Conservation (phyloP, 2,888 invertebrate species). For the Dryobotodes eremita region DNA sequence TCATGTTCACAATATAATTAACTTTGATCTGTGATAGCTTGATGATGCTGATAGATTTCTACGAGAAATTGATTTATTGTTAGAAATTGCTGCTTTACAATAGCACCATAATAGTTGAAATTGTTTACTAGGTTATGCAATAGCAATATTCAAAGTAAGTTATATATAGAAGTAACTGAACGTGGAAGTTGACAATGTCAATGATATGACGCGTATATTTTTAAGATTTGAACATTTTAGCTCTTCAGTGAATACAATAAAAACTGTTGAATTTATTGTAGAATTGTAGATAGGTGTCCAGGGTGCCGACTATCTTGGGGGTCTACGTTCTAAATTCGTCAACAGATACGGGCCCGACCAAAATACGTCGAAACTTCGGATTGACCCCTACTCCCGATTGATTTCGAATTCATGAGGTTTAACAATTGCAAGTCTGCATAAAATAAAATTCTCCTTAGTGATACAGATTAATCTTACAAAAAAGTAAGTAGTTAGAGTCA, state of each 20-base stretch:
- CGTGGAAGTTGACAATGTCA: background rate
- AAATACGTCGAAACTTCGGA: background rate
- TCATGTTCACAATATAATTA: conserved; percentile 31
- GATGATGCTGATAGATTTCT: background rate
- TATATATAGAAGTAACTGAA: background rate
- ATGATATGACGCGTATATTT: background rate
- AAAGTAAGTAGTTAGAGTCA: background rate
- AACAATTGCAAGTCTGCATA: background rate
- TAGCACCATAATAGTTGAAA: background rate
- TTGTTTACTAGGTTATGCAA: background rate
- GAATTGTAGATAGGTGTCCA: no score
- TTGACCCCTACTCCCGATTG: background rate
- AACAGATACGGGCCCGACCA: background rate
- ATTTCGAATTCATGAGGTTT: background rate
- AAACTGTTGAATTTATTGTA: background rate
- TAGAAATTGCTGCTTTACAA: background rate
- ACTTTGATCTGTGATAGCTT: background rate
- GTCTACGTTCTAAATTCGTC: background rate
- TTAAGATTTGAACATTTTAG: background rate
- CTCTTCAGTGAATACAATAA: background rate
- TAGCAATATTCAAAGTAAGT: background rate
- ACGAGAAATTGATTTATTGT: accelerated
- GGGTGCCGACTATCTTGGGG: no score
- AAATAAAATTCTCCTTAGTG: background rate
- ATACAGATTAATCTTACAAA: background rate